A percentile compares a stretch with the other conserved stretches of the same genome.
These are phyloP conservation scores for Sprattus sprattus DNA, from an alignment of 2,113 vertebrate genomes.

Conservation along the genomic window DNA sequence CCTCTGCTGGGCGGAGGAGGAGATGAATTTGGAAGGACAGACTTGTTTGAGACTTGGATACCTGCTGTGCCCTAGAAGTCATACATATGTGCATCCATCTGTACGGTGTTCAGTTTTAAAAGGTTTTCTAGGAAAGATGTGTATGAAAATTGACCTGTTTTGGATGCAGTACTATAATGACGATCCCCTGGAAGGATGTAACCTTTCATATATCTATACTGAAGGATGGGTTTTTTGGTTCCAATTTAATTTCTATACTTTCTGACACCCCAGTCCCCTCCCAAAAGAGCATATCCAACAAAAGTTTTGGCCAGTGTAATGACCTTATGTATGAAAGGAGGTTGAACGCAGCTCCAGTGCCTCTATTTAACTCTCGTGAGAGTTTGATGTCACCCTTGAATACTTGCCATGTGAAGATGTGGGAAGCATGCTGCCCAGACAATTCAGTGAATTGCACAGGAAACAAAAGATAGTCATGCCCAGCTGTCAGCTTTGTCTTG, in stretches of 20 bases:
- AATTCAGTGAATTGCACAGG: slow-evolving; percentile 36
- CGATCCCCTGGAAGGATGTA: neutral
- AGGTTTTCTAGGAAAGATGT: slow-evolving; percentile 31
- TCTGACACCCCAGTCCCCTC: neutral
- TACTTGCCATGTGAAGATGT: slow-evolving; percentile 20
- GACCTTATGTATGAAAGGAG: slow-evolving; percentile 9
- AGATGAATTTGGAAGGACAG: slow-evolving; percentile 51
- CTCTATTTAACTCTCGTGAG: slow-evolving; percentile 34
- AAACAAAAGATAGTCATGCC: slow-evolving; percentile 4
- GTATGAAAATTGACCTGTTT: slow-evolving; percentile 19
- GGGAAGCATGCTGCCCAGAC: slow-evolving; percentile 30
- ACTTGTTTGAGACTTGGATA: slow-evolving; percentile 58
- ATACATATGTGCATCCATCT: slow-evolving; percentile 59
- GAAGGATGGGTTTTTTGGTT: neutral
- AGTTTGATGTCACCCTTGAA: slow-evolving; percentile 26
- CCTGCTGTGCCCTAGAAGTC: slow-evolving; percentile 51
- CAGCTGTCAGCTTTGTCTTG: slow-evolving; percentile 24
- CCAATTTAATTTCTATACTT: neutral
- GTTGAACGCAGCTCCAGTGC: slow-evolving; percentile 28
- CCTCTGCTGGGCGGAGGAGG: slow-evolving; percentile 54
- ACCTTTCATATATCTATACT: neutral
- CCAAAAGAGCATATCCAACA: neutral
- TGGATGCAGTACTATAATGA: neutral
- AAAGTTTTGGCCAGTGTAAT: neutral
- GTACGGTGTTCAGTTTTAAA: slow-evolving; percentile 55